phyloP scores from a whole-genome alignment of 1,140 invertebrate genomes.

The Drosophila pachea region DNA sequence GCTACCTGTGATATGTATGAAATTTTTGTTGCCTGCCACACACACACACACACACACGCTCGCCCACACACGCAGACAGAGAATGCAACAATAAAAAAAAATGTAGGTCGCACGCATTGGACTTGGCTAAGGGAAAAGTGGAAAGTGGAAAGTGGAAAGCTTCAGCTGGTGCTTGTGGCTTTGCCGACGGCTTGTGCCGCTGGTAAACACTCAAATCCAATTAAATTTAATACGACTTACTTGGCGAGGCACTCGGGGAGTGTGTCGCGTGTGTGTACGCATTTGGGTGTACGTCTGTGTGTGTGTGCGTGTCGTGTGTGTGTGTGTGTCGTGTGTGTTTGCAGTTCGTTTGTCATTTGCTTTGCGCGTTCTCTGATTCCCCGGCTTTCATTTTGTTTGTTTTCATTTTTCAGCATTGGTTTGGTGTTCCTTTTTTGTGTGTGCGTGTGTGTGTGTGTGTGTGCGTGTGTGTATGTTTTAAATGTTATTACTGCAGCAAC shows the following conservation, averaged over 20 bases:
- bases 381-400: constrained; percentile 47
- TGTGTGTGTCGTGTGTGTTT: constrained; percentile 16
- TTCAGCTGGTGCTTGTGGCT: constrained; percentile 58
- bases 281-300: constrained; percentile 1
- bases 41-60: constrained; percentile 53
- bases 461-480: too few relatives aligned
- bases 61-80: constrained; percentile 42
- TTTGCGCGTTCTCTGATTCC: constrained; percentile 43
- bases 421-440: not conserved
- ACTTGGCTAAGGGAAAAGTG: constrained; percentile 23
- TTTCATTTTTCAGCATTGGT: constrained; percentile 51
- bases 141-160: constrained; percentile 31
- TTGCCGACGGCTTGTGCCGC: constrained; percentile 67
- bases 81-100: constrained; percentile 26
- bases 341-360: constrained; percentile 67
- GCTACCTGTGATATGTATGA: constrained; percentile 72
- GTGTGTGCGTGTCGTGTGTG: too few relatives aligned
- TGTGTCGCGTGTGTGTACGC: constrained; percentile 37
- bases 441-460: too few relatives aligned
- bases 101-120: constrained; percentile 60
- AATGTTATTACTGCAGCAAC: constrained; percentile 54
- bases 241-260: constrained; percentile 45
- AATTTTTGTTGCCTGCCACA: constrained; percentile 59
- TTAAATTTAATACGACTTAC: constrained; percentile 78
- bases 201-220: constrained; percentile 79